Conservation (phyloP, 2,113 vertebrate genomes). For the Boleophthalmus pectinirostris region DNA sequence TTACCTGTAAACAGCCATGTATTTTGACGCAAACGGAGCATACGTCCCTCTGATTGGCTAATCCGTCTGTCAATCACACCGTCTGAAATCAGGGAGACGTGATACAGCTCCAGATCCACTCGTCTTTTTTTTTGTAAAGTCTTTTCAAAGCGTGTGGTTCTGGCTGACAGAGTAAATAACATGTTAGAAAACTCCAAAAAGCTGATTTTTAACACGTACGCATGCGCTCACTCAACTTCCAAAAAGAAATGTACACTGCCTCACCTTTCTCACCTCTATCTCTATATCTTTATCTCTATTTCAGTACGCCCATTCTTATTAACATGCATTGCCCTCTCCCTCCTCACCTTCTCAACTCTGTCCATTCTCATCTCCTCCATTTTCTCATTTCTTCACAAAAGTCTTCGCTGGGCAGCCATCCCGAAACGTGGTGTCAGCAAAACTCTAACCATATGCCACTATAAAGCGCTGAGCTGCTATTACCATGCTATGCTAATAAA, state of each 20-base stretch:
- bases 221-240: too few relatives aligned
- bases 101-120: too few relatives aligned
- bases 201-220: background rate
- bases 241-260: background rate
- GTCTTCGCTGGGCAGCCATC: slow-evolving; percentile 42
- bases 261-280: background rate
- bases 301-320: slow-evolving; percentile 21
- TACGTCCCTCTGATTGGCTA: too few relatives aligned
- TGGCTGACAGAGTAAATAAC: background rate
- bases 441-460: slow-evolving; percentile 50
- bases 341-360: slow-evolving; percentile 15
- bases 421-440: slow-evolving; percentile 51
- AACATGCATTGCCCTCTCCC: slow-evolving; percentile 17
- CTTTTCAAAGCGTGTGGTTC: too few relatives aligned
- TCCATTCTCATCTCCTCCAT: slow-evolving; percentile 26
- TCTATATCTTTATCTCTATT: background rate
- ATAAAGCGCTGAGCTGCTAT: slow-evolving; percentile 67
- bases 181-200: background rate
- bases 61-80: too few relatives aligned
- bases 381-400: slow-evolving; percentile 28
- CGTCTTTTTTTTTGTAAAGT: too few relatives aligned
- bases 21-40: too few relatives aligned
- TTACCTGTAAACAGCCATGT: too few relatives aligned
- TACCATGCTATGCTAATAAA: slow-evolving; percentile 62
- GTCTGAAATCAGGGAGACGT: too few relatives aligned